Conservation (phyloP, 1,140 invertebrate genomes). For the Probaryconus sp. region DNA sequence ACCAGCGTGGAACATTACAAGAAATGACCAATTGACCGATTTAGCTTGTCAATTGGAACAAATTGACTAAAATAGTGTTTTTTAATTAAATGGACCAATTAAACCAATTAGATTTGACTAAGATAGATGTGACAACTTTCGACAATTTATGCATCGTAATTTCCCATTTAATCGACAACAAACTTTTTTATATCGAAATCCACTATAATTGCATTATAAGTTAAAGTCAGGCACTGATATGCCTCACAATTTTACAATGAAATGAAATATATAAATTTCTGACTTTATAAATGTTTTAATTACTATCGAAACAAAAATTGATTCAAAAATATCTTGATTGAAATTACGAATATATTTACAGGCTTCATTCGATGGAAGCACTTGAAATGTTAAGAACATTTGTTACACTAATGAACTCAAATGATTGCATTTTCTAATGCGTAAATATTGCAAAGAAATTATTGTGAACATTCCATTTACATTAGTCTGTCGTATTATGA, state of each 20-base stretch:
- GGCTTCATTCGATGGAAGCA: slow-evolving; percentile 25
- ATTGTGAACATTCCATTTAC: neutral
- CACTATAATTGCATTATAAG: too few relatives aligned
- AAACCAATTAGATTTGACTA: neutral
- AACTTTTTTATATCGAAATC: too few relatives aligned
- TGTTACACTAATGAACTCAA: slow-evolving; percentile 37
- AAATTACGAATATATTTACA: slow-evolving; percentile 6
- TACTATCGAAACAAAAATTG: neutral
- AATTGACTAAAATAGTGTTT: slow-evolving; percentile 36
- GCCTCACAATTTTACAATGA: too few relatives aligned
- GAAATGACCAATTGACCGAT: slow-evolving; percentile 55
- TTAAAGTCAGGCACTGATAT: too few relatives aligned
- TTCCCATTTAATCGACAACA: too few relatives aligned
- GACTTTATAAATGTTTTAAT: too few relatives aligned
- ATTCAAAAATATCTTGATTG: neutral
- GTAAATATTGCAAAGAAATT: slow-evolving; percentile 31
- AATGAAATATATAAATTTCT: too few relatives aligned
- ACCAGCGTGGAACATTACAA: slow-evolving; percentile 26
- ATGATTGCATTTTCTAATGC: slow-evolving; percentile 21
- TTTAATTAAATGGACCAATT: slow-evolving; percentile 25
- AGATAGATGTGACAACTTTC: neutral
- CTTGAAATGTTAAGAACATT: slow-evolving; percentile 20
- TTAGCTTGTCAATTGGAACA: slow-evolving; percentile 51
- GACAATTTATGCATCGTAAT: neutral
- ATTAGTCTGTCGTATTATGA: too few relatives aligned